Percentiles rank a stretch among this genome's conserved stretches.
phyloP scores from a whole-genome alignment of 92 coral and sea anemone genomes.

The Isaurus tuberculatus region DNA sequence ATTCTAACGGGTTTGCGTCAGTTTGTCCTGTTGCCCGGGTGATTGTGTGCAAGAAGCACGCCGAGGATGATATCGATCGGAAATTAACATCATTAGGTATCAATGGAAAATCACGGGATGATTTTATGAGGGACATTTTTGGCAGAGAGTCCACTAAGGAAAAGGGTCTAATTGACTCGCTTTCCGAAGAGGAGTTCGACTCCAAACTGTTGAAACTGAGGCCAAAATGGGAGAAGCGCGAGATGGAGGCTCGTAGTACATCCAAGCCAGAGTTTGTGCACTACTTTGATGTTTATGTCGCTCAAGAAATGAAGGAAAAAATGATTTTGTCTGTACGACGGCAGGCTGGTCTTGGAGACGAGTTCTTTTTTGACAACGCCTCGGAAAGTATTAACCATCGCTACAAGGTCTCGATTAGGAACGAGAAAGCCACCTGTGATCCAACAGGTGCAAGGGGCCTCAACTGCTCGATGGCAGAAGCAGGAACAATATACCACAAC shows the following conservation, averaged over 20 bases:
- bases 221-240: conserved; percentile 41
- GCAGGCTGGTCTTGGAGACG: conserved; percentile 38
- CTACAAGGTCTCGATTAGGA: background rate
- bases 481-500: conserved; percentile 1
- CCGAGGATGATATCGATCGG: conserved; percentile 39
- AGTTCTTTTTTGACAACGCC: conserved; percentile 51
- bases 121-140: conserved; percentile 46
- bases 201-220: conserved; percentile 16
- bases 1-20: conserved; percentile 28
- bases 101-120: conserved; percentile 3
- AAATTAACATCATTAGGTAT: conserved; percentile 49
- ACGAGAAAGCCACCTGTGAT: background rate
- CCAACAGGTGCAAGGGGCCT: background rate
- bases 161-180: conserved; percentile 26
- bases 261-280: conserved; percentile 42
- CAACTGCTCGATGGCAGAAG: conserved; percentile 7
- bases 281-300: conserved; percentile 37
- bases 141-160: conserved; percentile 41
- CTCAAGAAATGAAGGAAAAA: conserved; percentile 45
- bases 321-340: conserved; percentile 49
- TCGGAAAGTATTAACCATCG: conserved; percentile 35
- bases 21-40: conserved; percentile 51
- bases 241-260: conserved; percentile 13
- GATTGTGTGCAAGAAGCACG: conserved; percentile 52
- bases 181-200: conserved; percentile 52